phyloP scores from a whole-genome alignment of 1,140 invertebrate species.

The Parasteatoda tepidariorum region DNA sequence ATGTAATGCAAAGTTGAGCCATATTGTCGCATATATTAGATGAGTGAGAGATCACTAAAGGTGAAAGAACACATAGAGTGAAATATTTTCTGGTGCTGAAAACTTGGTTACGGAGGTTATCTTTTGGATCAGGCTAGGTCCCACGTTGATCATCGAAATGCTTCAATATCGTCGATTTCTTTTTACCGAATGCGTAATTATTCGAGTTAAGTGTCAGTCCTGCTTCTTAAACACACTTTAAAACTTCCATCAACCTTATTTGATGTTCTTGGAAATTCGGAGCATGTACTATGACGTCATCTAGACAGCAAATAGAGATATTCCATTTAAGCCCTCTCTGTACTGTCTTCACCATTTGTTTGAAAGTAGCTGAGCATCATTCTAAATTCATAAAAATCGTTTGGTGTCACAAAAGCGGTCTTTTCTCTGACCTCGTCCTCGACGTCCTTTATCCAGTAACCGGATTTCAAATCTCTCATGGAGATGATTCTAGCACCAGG shows the following conservation, averaged over 20 bases:
- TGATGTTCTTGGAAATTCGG: conserved; percentile 64
- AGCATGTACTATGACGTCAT: conserved; percentile 13
- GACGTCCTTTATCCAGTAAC: conserved; percentile 69
- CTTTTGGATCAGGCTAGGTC: conserved; percentile 57
- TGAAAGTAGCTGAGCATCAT: conserved; percentile 61
- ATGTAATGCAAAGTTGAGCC: too few species aligned
- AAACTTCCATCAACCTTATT: not conserved
- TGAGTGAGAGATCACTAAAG: too few species aligned
- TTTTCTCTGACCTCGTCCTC: conserved; percentile 64
- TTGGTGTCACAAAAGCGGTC: conserved; percentile 67
- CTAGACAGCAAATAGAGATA: conserved; percentile 47
- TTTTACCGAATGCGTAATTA: conserved; percentile 12
- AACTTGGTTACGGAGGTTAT: conserved; percentile 65
- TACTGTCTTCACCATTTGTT: conserved; percentile 63
- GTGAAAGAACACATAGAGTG: too few species aligned
- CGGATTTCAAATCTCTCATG: conserved; percentile 65
- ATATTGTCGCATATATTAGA: too few species aligned
- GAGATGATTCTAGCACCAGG: conserved; percentile 67
- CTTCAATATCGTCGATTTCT: conserved; percentile 11
- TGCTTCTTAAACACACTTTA: not conserved
- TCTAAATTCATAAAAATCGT: conserved; percentile 64
- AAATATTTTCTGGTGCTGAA: not conserved
- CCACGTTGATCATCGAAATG: conserved; percentile 10
- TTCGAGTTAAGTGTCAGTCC: not conserved
- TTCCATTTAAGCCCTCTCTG: conserved; percentile 60